These are phyloP conservation scores for Semaprochilodus insignis DNA, from an alignment of 2,797 vertebrate species.

Conservation along the genomic window DNA sequence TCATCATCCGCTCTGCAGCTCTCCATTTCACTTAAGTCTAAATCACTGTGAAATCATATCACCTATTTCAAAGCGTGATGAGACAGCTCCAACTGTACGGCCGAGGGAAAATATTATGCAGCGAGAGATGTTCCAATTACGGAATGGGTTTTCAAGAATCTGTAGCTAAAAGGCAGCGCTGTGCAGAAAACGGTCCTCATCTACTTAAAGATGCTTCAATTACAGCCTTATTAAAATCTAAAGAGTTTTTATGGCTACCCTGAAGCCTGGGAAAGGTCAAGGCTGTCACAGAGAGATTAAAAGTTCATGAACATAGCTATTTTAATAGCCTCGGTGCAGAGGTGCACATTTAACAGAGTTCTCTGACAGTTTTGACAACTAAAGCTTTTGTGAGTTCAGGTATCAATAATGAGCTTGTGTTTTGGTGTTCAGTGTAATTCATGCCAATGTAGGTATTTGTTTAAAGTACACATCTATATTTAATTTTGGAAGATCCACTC, in stretches of 20 bases:
- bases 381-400: background rate
- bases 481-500: background rate
- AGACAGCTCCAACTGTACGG: background rate
- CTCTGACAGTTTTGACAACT: slow-evolving; percentile 8
- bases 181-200: slow-evolving; percentile 26
- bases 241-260: slow-evolving; percentile 50
- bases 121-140: slow-evolving; percentile 4
- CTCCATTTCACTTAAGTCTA: slow-evolving; percentile 17
- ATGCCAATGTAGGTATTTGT: background rate
- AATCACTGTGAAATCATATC: slow-evolving; percentile 27
- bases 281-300: slow-evolving; percentile 55
- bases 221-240: slow-evolving; percentile 56
- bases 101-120: slow-evolving; percentile 17
- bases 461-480: background rate
- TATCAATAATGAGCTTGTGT: background rate
- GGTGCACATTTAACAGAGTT: slow-evolving; percentile 24
- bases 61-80: slow-evolving; percentile 19
- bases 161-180: slow-evolving; percentile 27
- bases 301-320: slow-evolving; percentile 48
- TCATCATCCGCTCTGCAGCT: background rate
- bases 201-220: slow-evolving; percentile 51
- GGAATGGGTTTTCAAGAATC: slow-evolving; percentile 34
- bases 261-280: slow-evolving; percentile 48
- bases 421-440: background rate
- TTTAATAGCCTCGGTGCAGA: slow-evolving; percentile 44